These are phyloP conservation scores for Lithophane semibrunnea DNA, from an alignment of 2,888 invertebrate genomes.

Conservation along the genomic window DNA sequence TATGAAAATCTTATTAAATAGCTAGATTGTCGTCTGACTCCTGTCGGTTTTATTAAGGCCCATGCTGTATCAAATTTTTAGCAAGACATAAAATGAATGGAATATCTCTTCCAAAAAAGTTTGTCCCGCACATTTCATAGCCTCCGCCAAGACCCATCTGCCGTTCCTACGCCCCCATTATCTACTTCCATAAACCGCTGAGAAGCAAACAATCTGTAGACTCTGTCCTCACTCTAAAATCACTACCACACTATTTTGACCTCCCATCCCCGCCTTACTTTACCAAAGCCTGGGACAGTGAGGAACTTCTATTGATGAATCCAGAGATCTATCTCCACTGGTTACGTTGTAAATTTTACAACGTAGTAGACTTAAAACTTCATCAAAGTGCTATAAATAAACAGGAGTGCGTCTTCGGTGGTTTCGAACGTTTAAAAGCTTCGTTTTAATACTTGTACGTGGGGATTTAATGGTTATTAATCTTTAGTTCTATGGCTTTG, in stretches of 20 bases:
- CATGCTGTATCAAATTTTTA: background rate
- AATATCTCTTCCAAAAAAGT: background rate
- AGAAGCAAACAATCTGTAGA: conserved; percentile 84
- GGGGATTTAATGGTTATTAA: conserved; percentile 59
- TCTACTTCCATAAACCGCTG: conserved; percentile 85
- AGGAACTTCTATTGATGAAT: conserved; percentile 24
- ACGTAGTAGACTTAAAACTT: conserved; percentile 81
- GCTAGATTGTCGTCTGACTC: background rate
- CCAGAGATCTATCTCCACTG: conserved; percentile 68
- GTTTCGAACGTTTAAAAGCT: conserved; percentile 66
- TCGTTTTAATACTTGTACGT: conserved; percentile 65
- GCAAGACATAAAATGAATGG: background rate
- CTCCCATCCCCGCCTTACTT: conserved; percentile 51
- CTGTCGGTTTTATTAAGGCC: no score
- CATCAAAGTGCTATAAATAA: conserved; percentile 84
- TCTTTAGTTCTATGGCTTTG: conserved; percentile 36
- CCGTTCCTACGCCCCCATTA: conserved; percentile 82
- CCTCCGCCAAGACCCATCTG: conserved; percentile 81
- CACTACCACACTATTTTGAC: conserved; percentile 72
- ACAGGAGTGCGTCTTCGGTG: conserved; percentile 71
- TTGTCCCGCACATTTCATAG: conserved; percentile 68
- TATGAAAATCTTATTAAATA: background rate
- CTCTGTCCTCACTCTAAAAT: conserved; percentile 79
- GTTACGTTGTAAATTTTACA: conserved; percentile 78
- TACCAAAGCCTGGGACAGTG: conserved; percentile 24